These are phyloP conservation scores for Prionace glauca DNA, from an alignment of 2,797 vertebrate species.

Conservation along the genomic window DNA sequence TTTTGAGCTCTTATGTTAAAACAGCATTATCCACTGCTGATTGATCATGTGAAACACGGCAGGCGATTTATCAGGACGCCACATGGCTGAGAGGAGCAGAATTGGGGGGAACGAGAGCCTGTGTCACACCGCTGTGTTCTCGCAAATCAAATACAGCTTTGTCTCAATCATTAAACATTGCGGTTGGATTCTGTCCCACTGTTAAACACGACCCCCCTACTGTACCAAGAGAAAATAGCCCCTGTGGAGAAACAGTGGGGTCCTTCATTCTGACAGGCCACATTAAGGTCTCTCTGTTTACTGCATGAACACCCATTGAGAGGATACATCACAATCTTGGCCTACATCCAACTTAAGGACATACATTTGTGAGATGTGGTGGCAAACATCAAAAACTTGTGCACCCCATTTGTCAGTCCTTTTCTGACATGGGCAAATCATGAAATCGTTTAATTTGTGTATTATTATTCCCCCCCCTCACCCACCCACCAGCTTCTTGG, in stretches of 20 bases:
- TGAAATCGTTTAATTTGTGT: neutral
- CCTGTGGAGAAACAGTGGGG: neutral
- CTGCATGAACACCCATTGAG: conserved; percentile 9
- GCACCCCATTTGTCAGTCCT: neutral
- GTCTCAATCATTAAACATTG: neutral
- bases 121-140: neutral
- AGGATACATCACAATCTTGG: neutral
- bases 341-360: neutral
- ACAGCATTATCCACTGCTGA: neutral
- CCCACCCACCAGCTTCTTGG: neutral
- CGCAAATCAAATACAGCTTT: neutral
- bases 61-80: neutral
- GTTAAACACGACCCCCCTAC: neutral
- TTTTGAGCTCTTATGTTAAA: neutral
- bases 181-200: neutral
- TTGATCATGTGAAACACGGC: too few relatives aligned
- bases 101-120: neutral
- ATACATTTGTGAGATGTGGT: neutral
- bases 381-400: neutral
- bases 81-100: neutral
- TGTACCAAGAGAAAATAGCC: neutral
- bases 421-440: too few relatives aligned
- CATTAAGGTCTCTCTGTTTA: neutral
- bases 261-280: neutral
- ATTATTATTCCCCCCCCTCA: neutral